phyloP scores from a whole-genome alignment of 2,113 vertebrate genomes.

The Eretmochelys imbricata region DNA sequence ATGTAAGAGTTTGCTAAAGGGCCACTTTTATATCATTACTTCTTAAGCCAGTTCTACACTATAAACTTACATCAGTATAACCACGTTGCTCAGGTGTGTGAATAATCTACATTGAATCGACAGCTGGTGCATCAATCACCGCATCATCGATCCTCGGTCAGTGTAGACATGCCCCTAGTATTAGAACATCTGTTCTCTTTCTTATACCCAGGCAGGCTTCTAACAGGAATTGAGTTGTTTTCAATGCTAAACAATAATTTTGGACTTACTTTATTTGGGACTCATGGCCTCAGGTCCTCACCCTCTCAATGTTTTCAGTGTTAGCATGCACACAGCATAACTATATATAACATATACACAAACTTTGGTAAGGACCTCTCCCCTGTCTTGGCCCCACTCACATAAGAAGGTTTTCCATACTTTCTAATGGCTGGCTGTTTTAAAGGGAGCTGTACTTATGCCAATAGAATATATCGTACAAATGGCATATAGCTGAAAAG shows the following conservation, averaged over 20 bases:
- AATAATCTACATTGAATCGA: not conserved
- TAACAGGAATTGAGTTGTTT: not conserved
- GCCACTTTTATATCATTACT: not conserved
- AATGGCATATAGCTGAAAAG: not conserved
- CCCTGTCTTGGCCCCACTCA: not conserved
- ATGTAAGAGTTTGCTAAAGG: not conserved
- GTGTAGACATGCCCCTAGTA: not conserved
- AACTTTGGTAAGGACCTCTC: not conserved
- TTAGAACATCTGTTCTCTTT: not conserved
- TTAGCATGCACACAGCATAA: fast-evolving
- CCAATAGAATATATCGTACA: not conserved
- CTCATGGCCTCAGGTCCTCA: not conserved
- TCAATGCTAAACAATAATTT: not conserved
- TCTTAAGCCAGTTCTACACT: not conserved
- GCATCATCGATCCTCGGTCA: too few species aligned
- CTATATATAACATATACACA: not conserved
- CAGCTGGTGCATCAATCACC: too few species aligned
- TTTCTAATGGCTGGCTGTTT: not conserved
- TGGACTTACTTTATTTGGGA: not conserved
- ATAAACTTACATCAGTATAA: not conserved
- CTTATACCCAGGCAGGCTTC: fast-evolving
- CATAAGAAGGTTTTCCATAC: not conserved
- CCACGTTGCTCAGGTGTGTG: not conserved
- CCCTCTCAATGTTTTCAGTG: not conserved
- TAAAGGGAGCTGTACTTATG: not conserved